Base-by-base conservation (phyloP, 2,113 vertebrate genomes). In the Nettapus auritus region DNA sequence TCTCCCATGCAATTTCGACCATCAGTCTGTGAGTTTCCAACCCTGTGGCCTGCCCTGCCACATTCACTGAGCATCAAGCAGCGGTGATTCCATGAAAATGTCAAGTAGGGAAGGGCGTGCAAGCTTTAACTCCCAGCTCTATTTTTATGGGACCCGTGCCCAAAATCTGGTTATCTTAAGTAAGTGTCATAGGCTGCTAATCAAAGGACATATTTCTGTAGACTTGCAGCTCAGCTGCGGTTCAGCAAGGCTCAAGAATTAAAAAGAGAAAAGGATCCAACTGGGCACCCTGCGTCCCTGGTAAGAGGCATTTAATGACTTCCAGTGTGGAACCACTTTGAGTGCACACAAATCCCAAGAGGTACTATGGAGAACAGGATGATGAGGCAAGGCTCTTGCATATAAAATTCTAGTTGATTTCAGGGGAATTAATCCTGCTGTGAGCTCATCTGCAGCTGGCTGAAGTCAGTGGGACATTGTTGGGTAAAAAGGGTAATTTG, bases 161-260 rank as follows among this genome's bases (percentile, higher is more conserved):
- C 82, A 96, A 95, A 97, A 93, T 93, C 91, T 96, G 91, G 89
- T 96, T 97, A 95, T 97, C 95, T 96, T 82, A 89, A 96, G 77
- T 86, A 86, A 96, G 91, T 94, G 95, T 94, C 91, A 90, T 9
- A 74, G 90, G 57, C 92, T 95, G 67, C 74, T 92, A 96, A 92
- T 89, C 81, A 93, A 96, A 95, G 70, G 86, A 94, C 44, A 55
- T 13, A 42, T 44, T 89, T 78, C 83, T 87, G 62, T 26, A 79
- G 66, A 64, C 66, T 22, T 88, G 33, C 69, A 91, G 87, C 87
- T 89, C 77, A 42, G 74, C 78, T 88, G 59, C 17, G 6, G 12
- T 19, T 59, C 73, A 87, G 48, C 38, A 88, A 34, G 44, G 38
- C 77, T 89, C 25, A 78, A 94, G 62, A 79, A 87, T 8, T 87